Percentiles rank a stretch among this genome's conserved stretches.
These are phyloP conservation scores for Chrysoperla carnea DNA, from an alignment of 1,140 invertebrate species.

Conservation along the genomic window DNA sequence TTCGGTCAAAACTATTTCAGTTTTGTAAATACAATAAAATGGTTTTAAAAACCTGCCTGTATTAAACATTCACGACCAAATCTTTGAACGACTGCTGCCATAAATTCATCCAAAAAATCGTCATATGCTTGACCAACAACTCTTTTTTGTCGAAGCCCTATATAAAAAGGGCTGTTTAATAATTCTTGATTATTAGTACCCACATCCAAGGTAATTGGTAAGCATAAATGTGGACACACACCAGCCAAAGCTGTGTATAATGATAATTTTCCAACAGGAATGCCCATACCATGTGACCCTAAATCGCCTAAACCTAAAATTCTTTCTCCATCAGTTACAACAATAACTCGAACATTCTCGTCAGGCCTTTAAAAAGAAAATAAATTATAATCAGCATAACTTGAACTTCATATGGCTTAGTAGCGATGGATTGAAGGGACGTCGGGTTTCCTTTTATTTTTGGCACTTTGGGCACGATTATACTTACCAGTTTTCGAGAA, in stretches of 20 bases:
- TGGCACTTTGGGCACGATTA: too few relatives aligned
- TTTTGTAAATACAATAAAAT: too few relatives aligned
- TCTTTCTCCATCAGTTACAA: conserved; percentile 88
- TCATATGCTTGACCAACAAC: conserved; percentile 81
- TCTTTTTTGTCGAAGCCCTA: conserved; percentile 76
- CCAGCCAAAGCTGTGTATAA: conserved; percentile 86
- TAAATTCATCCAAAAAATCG: conserved; percentile 94
- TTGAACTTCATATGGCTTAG: background rate
- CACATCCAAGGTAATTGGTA: conserved; percentile 84
- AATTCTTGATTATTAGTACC: conserved; percentile 82
- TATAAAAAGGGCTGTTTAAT: conserved; percentile 87
- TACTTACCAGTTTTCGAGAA: conserved; percentile 71
- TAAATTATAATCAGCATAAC: conserved; percentile 2
- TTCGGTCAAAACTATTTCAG: too few relatives aligned
- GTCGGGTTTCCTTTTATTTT: too few relatives aligned
- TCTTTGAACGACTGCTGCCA: conserved; percentile 83
- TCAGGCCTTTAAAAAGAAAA: conserved; percentile 56
- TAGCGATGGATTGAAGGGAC: background rate
- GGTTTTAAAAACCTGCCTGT: conserved; percentile 27
- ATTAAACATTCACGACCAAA: conserved; percentile 79
- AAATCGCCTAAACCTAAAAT: conserved; percentile 88
- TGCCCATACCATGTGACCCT: conserved; percentile 90
- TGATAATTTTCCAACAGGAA: conserved; percentile 88
- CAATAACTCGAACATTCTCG: conserved; percentile 77
- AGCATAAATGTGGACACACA: conserved; percentile 81